These are phyloP conservation scores for Xenus cinereus DNA, from an alignment of 2,113 vertebrate genomes.

Conservation along the genomic window DNA sequence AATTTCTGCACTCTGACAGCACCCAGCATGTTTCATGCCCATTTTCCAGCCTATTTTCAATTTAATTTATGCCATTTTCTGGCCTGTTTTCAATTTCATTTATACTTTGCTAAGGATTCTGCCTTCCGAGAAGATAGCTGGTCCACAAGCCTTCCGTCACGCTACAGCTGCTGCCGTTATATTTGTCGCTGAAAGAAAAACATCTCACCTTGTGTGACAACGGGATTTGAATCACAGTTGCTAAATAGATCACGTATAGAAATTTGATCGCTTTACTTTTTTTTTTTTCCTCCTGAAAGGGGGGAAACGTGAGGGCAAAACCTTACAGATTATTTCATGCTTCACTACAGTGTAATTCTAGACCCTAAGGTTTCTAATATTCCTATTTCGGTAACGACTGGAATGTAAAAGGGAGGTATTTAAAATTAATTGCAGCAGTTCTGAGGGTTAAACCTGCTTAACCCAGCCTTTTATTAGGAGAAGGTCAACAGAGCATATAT, in stretches of 20 bases:
- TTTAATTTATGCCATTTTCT: conserved; percentile 27
- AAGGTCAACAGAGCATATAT: conserved; percentile 60
- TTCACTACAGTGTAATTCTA: conserved; percentile 61
- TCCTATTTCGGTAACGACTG: conserved; percentile 52
- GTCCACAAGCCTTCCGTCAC: conserved; percentile 31
- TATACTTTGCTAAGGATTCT: conserved; percentile 60
- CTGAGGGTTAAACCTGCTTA: conserved; percentile 76
- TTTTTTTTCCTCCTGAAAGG: conserved; percentile 8
- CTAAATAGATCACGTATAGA: conserved; percentile 10
- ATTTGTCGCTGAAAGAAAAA: conserved; percentile 51
- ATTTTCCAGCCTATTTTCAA: conserved; percentile 9
- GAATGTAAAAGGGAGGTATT: conserved; percentile 67
- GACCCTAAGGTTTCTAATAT: conserved; percentile 25
- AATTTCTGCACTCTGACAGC: background rate
- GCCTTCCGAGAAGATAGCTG: conserved; percentile 53
- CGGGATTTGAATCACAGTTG: conserved; percentile 43
- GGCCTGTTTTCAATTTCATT: conserved; percentile 40
- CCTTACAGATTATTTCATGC: conserved; percentile 64
- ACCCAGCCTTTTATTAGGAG: conserved; percentile 67
- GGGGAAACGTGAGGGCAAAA: conserved; percentile 32
- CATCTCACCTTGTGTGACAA: conserved; percentile 19
- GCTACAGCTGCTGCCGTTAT: conserved; percentile 35
- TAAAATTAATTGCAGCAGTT: conserved; percentile 76
- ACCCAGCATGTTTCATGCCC: background rate
- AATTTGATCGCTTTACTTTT: conserved; percentile 29